phyloP scores from a whole-genome alignment of 2,113 vertebrate genomes.

The Myrmophylax atrothorax region DNA sequence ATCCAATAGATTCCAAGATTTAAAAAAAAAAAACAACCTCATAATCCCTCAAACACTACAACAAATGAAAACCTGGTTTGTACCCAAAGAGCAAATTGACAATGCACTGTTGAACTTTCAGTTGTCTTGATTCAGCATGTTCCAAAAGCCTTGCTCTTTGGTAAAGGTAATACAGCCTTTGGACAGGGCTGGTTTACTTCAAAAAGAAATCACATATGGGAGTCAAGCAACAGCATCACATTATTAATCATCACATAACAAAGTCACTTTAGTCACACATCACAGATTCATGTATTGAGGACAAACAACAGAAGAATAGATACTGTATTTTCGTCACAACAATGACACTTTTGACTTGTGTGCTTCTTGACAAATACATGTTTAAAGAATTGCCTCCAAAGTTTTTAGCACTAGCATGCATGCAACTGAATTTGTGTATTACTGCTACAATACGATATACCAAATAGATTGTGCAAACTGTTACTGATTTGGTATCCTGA shows the following conservation, averaged over 20 bases:
- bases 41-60: neutral
- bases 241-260: neutral
- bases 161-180: neutral
- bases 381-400: neutral
- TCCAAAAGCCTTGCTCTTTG: neutral
- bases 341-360: neutral
- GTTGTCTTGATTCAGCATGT: neutral
- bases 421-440: neutral
- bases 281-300: neutral
- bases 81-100: neutral
- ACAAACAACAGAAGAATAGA: neutral
- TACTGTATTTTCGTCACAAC: neutral
- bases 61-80: neutral
- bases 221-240: neutral
- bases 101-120: neutral
- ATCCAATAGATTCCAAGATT: neutral
- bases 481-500: neutral
- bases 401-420: neutral
- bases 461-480: neutral
- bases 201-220: neutral
- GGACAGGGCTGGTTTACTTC: neutral
- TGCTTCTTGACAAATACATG: neutral
- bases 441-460: neutral
- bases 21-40: neutral
- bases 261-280: neutral